phyloP scores from a whole-genome alignment of 2,113 vertebrate species.

The Speoplatyrhinus poulsoni region DNA sequence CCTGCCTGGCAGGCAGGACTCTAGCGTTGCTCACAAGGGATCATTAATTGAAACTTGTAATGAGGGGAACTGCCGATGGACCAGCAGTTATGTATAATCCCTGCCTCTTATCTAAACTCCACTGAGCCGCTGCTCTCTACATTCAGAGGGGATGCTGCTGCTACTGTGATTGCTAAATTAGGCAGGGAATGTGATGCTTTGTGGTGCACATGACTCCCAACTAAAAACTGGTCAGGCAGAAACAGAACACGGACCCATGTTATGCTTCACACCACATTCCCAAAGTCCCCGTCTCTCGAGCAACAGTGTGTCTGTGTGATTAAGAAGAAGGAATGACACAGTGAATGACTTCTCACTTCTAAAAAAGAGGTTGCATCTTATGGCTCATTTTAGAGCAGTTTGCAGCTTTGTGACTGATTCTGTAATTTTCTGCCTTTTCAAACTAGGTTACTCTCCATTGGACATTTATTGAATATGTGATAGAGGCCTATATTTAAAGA shows the following conservation, averaged over 20 bases:
- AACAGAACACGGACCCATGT: constrained; percentile 34
- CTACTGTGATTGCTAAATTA: constrained; percentile 57
- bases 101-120: constrained; percentile 9
- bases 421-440: too few relatives aligned
- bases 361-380: neutral
- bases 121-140: neutral
- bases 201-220: constrained; percentile 40
- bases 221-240: constrained; percentile 60
- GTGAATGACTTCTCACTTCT: neutral
- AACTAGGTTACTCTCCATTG: too few relatives aligned
- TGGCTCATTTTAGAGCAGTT: too few relatives aligned
- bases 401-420: too few relatives aligned
- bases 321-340: neutral
- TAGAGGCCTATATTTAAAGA: too few relatives aligned
- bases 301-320: neutral
- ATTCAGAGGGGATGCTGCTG: constrained; percentile 1
- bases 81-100: neutral
- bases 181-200: constrained; percentile 41
- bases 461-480: too few relatives aligned
- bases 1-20: too few relatives aligned
- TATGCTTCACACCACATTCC: constrained; percentile 10
- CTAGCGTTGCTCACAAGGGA: too few relatives aligned
- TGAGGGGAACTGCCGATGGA: neutral
- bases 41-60: neutral
- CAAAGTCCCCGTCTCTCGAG: neutral